Conservation (phyloP, 1,140 invertebrate species). For the Streblospio benedicti region DNA sequence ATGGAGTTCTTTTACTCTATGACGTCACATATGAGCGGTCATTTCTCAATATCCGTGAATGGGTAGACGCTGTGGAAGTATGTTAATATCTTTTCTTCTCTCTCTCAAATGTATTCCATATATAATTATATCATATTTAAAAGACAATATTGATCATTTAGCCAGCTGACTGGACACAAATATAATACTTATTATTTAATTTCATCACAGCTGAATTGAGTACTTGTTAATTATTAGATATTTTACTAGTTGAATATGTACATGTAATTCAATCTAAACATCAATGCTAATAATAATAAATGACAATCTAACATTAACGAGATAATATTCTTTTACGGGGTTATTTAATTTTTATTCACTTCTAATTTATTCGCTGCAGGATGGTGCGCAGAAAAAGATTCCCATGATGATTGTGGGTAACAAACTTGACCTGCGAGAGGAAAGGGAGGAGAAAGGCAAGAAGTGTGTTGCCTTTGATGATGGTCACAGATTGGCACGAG, state of each 20-base stretch:
- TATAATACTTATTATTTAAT: not conserved
- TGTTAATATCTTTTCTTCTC: not conserved
- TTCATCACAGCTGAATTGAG: not conserved
- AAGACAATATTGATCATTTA: not conserved
- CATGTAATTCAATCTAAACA: not conserved
- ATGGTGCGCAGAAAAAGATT: conserved; percentile 37
- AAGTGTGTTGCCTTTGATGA: conserved; percentile 34
- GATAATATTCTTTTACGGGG: too few species aligned
- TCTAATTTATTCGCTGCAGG: conserved; percentile 22
- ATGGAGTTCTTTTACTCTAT: conserved; percentile 43
- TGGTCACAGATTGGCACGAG: conserved; percentile 38
- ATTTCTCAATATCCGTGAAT: conserved; percentile 43
- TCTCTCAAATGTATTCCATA: not conserved
- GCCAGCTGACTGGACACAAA: not conserved
- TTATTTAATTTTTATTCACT: too few species aligned
- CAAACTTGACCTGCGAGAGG: conserved; percentile 51
- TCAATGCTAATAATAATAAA: not conserved
- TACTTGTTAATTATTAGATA: not conserved
- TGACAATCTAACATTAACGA: too few species aligned
- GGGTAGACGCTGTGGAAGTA: conserved; percentile 43
- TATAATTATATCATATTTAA: not conserved
- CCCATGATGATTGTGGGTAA: conserved; percentile 55
- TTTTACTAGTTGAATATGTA: not conserved
- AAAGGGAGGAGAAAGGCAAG: conserved; percentile 29
- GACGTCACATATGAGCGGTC: conserved; percentile 44